These are phyloP conservation scores for Pseudomugil tenellus DNA, from an alignment of 2,797 vertebrate genomes.

Conservation along the genomic window DNA sequence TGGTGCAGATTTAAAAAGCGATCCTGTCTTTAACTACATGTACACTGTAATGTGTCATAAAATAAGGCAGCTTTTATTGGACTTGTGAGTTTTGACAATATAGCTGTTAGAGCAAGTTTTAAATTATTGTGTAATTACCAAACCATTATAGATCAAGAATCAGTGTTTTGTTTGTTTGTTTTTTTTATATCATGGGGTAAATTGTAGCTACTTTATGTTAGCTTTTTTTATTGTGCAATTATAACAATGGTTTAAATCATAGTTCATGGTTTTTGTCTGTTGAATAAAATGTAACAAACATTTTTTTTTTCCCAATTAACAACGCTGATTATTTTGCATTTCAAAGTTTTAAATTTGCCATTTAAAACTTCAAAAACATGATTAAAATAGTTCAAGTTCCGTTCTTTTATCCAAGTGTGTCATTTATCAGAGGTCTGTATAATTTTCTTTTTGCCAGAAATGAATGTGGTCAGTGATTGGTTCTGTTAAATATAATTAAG, in stretches of 20 bases:
- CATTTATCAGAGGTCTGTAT: too few relatives aligned
- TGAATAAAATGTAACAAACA: slow-evolving; percentile 11
- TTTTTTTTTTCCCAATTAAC: background rate
- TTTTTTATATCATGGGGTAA: background rate
- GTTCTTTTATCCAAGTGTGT: too few relatives aligned
- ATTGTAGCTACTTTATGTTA: background rate
- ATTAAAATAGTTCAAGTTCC: too few relatives aligned
- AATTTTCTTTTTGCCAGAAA: too few relatives aligned
- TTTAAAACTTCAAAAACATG: too few relatives aligned
- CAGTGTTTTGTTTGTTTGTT: background rate
- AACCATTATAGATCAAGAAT: background rate
- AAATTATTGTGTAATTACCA: background rate
- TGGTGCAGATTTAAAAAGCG: background rate
- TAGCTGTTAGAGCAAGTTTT: background rate
- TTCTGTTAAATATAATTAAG: too few relatives aligned
- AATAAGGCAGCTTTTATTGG: too few relatives aligned
- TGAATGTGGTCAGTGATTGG: too few relatives aligned
- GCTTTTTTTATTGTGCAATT: background rate
- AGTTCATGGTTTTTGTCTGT: background rate
- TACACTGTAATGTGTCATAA: background rate
- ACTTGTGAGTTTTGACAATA: background rate
- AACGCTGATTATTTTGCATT: background rate
- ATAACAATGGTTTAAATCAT: too few relatives aligned
- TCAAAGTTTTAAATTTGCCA: too few relatives aligned
- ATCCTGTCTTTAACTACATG: background rate